Base-by-base conservation (phyloP, 2,113 vertebrate species). In the Irena cyanogastra region DNA sequence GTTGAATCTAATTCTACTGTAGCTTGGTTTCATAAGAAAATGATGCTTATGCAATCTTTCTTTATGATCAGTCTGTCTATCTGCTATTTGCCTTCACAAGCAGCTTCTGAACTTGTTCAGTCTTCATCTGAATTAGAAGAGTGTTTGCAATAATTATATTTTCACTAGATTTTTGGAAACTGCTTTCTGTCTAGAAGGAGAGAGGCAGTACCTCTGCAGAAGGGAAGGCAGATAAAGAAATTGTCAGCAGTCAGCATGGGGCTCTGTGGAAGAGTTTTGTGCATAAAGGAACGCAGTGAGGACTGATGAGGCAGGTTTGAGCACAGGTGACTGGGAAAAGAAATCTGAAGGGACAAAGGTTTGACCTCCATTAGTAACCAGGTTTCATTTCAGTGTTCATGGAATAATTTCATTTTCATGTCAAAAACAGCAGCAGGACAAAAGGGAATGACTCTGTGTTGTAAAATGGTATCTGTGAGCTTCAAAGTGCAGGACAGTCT, bases 331-430 rank as follows among this genome's bases (percentile, higher is more conserved):
- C 27, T n/a, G 28, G 9, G 24, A 31, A 85, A 71, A 69, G 22
- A 39, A 64, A 93, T 28, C 35, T 75, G 35, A n/a, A 63, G 19
- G 61, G 70, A 42, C 31, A 77, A 71, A 76, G 28, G 11, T 30
- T 27, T 93, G 70, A 66, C 53, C 52, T 79, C n/a, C 1, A 3
- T 57, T 64, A 64, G 16, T 75, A 71, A 42, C 23, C n/a, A 64
- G 44, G 8, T 71, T 78, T 89, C n/a, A 28, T 78, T 94, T 89
- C 28, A 68, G 19, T 47, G 11, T 65, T 93, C 31, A 19, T 3
- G 6, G 21, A 88, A 44, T 88, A 30, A 53, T 83, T 94, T 90
- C 6, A 86, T 95, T 95, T 95, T 80, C 35, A 31, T 79, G 35
- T 66, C 70, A 59, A 91, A 89, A 93, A 39, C 10, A 77, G 33